These are phyloP conservation scores for Phyllostomus hastatus DNA, from an alignment of 2,113 vertebrate species.

Conservation along the genomic window DNA sequence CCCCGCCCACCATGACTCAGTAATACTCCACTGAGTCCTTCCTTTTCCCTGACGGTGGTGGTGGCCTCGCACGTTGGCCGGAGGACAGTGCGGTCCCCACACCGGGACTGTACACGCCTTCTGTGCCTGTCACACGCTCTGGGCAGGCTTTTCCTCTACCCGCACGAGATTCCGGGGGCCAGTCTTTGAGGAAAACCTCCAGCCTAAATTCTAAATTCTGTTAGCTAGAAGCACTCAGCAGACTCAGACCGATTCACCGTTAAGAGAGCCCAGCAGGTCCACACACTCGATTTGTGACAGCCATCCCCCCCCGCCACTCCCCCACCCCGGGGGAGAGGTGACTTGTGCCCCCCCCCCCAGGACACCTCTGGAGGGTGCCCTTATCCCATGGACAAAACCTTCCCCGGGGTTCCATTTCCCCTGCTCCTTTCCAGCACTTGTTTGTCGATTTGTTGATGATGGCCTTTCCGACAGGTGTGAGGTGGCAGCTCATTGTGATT, in stretches of 20 bases:
- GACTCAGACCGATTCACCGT: not conserved
- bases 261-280: not conserved
- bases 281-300: too few relatives aligned
- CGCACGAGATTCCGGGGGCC: not conserved
- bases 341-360: too few relatives aligned
- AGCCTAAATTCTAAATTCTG: not conserved
- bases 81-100: not conserved
- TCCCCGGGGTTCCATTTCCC: too few relatives aligned
- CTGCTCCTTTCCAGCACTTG: too few relatives aligned
- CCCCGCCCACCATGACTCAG: not conserved
- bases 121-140: not conserved
- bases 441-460: too few relatives aligned
- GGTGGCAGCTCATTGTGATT: too few relatives aligned
- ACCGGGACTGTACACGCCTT: not conserved
- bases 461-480: too few relatives aligned
- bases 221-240: not conserved
- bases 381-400: too few relatives aligned
- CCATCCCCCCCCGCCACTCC: too few relatives aligned
- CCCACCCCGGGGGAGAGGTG: rapidly evolving
- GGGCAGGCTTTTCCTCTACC: not conserved
- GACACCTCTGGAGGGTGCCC: rapidly evolving
- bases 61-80: rapidly evolving
- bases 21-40: not conserved
- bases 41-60: not conserved
- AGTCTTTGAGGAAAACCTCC: not conserved